Evolutionary conservation across 2,113 vertebrate species (phyloP).

Genomic region (Willisornis vidua): DNA sequence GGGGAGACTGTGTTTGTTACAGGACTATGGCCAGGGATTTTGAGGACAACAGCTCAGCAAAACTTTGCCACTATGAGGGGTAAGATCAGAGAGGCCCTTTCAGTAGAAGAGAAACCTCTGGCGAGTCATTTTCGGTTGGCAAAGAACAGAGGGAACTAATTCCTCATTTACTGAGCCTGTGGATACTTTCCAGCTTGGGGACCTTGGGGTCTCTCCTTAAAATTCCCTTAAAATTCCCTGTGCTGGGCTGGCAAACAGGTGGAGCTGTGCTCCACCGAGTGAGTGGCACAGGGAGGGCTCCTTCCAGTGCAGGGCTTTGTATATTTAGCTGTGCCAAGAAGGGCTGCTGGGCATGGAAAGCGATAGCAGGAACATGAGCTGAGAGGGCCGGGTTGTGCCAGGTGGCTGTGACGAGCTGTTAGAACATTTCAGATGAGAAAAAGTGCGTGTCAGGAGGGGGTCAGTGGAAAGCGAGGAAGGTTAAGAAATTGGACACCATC

Average conservation of each 20-base stretch:
- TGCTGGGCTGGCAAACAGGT: constrained; percentile 33
- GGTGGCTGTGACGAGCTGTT: constrained; percentile 7
- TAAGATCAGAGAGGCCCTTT: not conserved
- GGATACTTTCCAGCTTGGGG: not conserved
- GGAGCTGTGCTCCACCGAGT: not conserved
- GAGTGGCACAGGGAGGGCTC: not conserved
- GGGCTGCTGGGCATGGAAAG: constrained; percentile 21
- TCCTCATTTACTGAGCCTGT: not conserved
- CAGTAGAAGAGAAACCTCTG: not conserved
- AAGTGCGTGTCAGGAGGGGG: constrained; percentile 15
- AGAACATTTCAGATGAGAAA: constrained; percentile 19
- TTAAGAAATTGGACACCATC: constrained; percentile 41
- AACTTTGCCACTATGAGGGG: not conserved
- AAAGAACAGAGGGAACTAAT: not conserved
- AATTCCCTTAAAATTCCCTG: not conserved
- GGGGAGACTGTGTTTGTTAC: not conserved
- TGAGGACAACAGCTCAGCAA: not conserved
- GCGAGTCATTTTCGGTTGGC: not conserved
- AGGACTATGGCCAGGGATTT: not conserved
- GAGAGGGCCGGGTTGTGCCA: not conserved
- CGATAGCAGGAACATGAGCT: not conserved
- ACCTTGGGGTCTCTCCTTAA: not conserved
- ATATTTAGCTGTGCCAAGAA: constrained; percentile 3
- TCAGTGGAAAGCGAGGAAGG: constrained; percentile 30
- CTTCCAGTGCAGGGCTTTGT: not conserved